A percentile compares a stretch with the other conserved stretches of the same genome.
phyloP scores from a whole-genome alignment of 1,140 invertebrate species.

The Chironomus striatipennis region DNA sequence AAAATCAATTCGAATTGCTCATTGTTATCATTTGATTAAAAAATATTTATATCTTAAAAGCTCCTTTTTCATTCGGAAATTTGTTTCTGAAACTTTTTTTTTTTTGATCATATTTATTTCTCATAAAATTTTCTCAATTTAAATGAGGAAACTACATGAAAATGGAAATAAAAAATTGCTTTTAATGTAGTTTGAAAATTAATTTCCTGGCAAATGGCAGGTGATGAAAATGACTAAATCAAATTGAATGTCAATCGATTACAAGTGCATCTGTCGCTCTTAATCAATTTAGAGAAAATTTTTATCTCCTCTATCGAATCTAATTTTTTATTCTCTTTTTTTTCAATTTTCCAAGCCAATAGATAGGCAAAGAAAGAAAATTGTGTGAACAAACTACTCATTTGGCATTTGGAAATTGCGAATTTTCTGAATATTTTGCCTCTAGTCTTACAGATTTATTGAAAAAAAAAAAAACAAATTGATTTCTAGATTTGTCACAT shows the following conservation, averaged over 20 bases:
- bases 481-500: neutral
- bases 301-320: neutral
- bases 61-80: neutral
- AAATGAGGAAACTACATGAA: neutral
- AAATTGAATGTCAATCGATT: neutral
- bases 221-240: neutral
- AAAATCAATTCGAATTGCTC: neutral
- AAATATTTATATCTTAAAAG: no score
- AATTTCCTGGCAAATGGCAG: neutral
- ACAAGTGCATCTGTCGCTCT: constrained; percentile 5
- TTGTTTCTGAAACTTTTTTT: neutral
- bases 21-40: neutral
- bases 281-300: neutral
- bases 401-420: no score
- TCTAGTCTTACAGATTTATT: no score
- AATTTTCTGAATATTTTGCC: no score
- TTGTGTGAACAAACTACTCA: no score
- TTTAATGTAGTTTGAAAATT: neutral
- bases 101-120: no score
- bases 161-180: neutral
- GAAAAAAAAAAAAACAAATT: no score
- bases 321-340: neutral
- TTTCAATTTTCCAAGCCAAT: constrained; percentile 7
- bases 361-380: neutral
- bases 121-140: neutral